Evolutionary conservation across 2,113 vertebrate species (phyloP).

Genomic region (Stomatorhinus ivindoensis): DNA sequence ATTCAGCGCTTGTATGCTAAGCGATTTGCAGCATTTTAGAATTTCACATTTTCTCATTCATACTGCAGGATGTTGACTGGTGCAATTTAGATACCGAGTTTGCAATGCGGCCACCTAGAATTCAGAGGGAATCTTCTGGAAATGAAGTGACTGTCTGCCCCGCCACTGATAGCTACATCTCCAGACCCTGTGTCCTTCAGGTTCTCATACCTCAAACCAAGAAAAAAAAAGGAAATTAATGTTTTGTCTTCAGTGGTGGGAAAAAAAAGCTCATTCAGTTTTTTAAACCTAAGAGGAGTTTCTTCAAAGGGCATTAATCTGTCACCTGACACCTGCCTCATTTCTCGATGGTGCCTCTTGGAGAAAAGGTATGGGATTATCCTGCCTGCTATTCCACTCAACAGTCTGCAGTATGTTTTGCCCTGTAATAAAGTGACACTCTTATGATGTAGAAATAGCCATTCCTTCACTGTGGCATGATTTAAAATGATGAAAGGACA

Average conservation of each 20-base stretch:
- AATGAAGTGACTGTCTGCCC: not conserved
- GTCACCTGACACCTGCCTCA: not conserved
- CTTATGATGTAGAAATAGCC: not conserved
- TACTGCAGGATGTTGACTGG: not conserved
- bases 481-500: conserved; percentile 26
- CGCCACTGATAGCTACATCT: not conserved
- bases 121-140: not conserved
- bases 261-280: not conserved
- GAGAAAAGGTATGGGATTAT: not conserved
- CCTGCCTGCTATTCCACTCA: not conserved
- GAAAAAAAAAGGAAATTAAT: not conserved
- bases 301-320: not conserved
- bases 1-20: not conserved
- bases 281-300: not conserved
- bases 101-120: not conserved
- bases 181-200: not conserved
- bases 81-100: not conserved
- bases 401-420: not conserved
- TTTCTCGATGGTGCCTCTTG: not conserved
- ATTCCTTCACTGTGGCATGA: conserved; percentile 7
- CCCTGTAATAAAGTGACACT: conserved; percentile 6
- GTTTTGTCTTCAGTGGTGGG: not conserved
- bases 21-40: not conserved
- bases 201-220: not conserved
- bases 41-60: not conserved